Base-by-base conservation (phyloP, 2,113 vertebrate genomes). In the Spermophilus dauricus region DNA sequence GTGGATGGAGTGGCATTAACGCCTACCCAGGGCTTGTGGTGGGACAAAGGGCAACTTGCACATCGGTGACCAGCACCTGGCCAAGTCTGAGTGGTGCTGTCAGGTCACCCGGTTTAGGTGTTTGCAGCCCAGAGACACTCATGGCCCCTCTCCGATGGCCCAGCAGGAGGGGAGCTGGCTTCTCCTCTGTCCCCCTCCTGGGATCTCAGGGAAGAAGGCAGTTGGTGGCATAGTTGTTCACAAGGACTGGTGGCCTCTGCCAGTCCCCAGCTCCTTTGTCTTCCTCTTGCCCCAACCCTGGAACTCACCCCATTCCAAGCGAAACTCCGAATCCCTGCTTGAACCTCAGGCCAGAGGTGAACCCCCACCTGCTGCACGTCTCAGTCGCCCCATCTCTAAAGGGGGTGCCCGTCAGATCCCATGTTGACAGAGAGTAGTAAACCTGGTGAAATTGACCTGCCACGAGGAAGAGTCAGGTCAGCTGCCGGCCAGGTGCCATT, bases 11-110 rank as follows among this genome's bases (percentile, higher is more conserved):
- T 13, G 4, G 42, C 70, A 18, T 4, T 0, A 30, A 45, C 32
- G 0, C 70, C 67, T n/a, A 3, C n/a, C 4, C 69, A 0, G 0
- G 39, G 90, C 42, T 12, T 34, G 3, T 4, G 2, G 7, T 20
- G 16, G 34, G 24, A 75, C 63, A 17, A 72, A 56, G 28, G 18
- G 9, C 56, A 34, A 26, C 14, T 4, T 0, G 2, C 14, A 32
- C 58, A 70, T 1, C 3, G 5, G 34, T 4, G 58, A 61, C 48
- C 5, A 3, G 4, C 1, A n/a, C 72, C 48, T 20, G 39, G 77
- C 1, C n/a, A 37, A 30, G 12, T 24, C 26, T 8, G 28, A 2
- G 1, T 48, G 4, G 65, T 63, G 39, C 32, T 17, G 28, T 12
- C 20, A 4, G 7, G 42, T 73, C 37, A 6, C 12, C 2, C 1